These are phyloP conservation scores for Sthenelais limicola DNA, from an alignment of 2,888 invertebrate genomes.

Conservation along the genomic window DNA sequence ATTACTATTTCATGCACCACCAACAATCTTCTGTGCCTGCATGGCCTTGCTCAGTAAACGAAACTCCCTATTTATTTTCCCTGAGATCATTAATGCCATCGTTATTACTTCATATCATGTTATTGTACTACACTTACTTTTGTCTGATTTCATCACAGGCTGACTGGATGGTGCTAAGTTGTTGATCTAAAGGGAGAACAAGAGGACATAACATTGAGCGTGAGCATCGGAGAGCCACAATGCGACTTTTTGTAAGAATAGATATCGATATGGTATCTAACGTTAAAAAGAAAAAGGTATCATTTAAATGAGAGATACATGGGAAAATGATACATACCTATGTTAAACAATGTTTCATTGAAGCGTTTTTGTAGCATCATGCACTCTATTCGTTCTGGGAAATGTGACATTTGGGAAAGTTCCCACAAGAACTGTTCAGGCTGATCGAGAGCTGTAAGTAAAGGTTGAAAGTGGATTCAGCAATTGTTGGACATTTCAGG, in stretches of 20 bases:
- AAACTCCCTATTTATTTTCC: too few relatives aligned
- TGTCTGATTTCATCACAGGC: slow-evolving; percentile 66
- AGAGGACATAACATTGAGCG: not conserved
- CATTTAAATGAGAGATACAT: not conserved
- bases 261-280: not conserved
- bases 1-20: too few relatives aligned
- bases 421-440: slow-evolving; percentile 67
- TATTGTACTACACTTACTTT: slow-evolving; percentile 54
- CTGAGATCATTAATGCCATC: too few relatives aligned
- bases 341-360: slow-evolving; percentile 67
- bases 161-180: slow-evolving; percentile 61
- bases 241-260: not conserved
- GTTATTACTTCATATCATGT: not conserved
- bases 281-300: not conserved
- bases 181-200: slow-evolving; percentile 65
- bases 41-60: too few relatives aligned
- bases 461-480: too few relatives aligned
- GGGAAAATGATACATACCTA: slow-evolving; percentile 55
- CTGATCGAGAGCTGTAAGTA: slow-evolving; percentile 63
- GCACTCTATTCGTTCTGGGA: slow-evolving; percentile 65
- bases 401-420: slow-evolving; percentile 66
- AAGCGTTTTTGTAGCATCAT: slow-evolving; percentile 64
- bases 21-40: too few relatives aligned
- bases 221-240: too few relatives aligned
- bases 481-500: too few relatives aligned